Base-by-base conservation (phyloP, 2,888 invertebrate species). In the Ametastegia equiseti region DNA sequence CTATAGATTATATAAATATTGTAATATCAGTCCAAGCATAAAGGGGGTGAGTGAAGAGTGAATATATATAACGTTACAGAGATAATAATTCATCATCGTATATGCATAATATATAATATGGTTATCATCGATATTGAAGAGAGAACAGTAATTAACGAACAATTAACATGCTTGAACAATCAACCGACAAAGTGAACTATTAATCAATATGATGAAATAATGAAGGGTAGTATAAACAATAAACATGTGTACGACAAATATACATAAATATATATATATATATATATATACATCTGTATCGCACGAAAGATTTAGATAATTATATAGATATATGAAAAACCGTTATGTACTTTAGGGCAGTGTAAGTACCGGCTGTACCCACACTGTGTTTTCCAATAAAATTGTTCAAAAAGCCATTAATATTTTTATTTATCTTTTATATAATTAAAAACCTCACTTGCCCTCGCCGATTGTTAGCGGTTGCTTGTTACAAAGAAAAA, bases 381-480 rank as follows among this genome's bases (percentile, higher is more conserved):
- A 13, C 36, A n/a, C n/a, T n/a, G n/a, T 54, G 45, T 75, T 5
- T 11, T 3, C 13, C 9, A 7, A 42, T 9, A 30, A 36, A 50
- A 73, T 69, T 45, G 9, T 27, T 47, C 13, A 47, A 15, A 13
- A 47, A 27, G 71, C 45, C 42, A 47, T 81, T 15, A 84, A 84
- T 84, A n/a, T n/a, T n/a, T n/a, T n/a, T n/a, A n/a, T n/a, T n/a
- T n/a, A n/a, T n/a, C n/a, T n/a, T n/a, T n/a, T n/a, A n/a, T n/a
- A n/a, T n/a, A n/a, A n/a, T n/a, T n/a, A n/a, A 85, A 84, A 86
- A 89, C 87, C 89, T 88, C 89, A 91, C 88, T 91, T 91, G 91
- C 91, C 91, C 91, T 91, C 86, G 89, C 90, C 91, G 90, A 91
- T 90, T 88, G 86, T 84, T 88, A 85, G 87, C 85, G 86, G 89